Percentiles rank a stretch among this genome's conserved stretches.
Evolutionary conservation across 2,888 invertebrate species (phyloP).

Genomic region (Scaptomyza flava): DNA sequence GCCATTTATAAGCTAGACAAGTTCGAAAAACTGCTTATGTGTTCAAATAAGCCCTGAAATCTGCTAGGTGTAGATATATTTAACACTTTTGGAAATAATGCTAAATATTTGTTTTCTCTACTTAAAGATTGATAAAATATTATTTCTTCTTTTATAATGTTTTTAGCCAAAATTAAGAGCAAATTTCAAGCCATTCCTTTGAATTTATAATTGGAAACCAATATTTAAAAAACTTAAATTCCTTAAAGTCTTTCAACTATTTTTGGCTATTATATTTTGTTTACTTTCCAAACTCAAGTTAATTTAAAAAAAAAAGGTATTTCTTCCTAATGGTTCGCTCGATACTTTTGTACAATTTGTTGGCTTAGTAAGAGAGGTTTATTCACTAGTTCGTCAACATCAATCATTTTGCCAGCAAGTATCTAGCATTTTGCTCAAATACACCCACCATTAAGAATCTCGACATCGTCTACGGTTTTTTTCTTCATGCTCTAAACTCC

Average conservation of each 20-base stretch:
- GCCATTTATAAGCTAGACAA: constrained; percentile 27
- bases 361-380: not conserved
- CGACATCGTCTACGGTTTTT: not conserved
- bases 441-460: not conserved
- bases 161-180: too few relatives aligned
- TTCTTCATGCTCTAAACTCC: constrained; percentile 8
- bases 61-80: not conserved
- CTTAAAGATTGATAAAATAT: too few relatives aligned
- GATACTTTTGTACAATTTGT: not conserved
- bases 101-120: too few relatives aligned
- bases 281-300: too few relatives aligned
- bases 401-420: constrained; percentile 27
- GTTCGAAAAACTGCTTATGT: constrained; percentile 19
- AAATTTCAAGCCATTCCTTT: too few relatives aligned
- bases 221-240: too few relatives aligned
- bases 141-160: too few relatives aligned
- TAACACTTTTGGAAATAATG: not conserved
- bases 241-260: too few relatives aligned
- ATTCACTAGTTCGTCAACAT: constrained; percentile 26
- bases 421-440: not conserved
- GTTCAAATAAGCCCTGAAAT: constrained; percentile 5
- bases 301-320: too few relatives aligned
- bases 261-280: too few relatives aligned
- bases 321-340: not conserved
- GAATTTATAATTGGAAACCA: too few relatives aligned